These are phyloP conservation scores for Addax nasomaculatus DNA, from an alignment of 2,113 vertebrate genomes.

Conservation along the genomic window DNA sequence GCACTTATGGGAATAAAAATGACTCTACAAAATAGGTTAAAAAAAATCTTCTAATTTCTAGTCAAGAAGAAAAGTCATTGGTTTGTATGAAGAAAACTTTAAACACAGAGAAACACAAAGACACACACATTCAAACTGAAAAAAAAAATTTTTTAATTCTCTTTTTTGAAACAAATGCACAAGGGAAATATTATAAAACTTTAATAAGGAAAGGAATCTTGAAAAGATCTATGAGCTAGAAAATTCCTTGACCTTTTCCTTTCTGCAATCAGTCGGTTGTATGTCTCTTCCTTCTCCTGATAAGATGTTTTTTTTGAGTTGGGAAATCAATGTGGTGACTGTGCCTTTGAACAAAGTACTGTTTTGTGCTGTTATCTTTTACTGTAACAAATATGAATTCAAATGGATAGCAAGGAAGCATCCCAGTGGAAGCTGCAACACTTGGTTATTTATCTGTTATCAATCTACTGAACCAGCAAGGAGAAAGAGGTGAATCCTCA, in stretches of 20 bases:
- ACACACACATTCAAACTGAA: background rate
- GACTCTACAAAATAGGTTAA: background rate
- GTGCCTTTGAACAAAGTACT: conserved; percentile 33
- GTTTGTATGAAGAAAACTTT: background rate
- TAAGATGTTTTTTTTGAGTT: conserved; percentile 20
- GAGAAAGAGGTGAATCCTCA: background rate
- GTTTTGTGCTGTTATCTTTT: conserved; percentile 33
- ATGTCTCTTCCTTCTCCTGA: background rate
- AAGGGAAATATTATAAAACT: background rate
- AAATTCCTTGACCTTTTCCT: conserved; percentile 9
- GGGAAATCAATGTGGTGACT: conserved; percentile 39
- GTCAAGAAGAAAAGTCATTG: background rate
- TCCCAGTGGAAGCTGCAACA: background rate
- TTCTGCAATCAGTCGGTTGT: background rate
- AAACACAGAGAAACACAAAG: background rate
- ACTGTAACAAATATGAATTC: conserved; percentile 42
- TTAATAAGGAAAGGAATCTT: background rate
- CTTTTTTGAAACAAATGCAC: background rate
- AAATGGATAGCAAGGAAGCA: conserved; percentile 12
- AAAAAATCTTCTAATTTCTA: background rate
- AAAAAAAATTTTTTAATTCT: background rate
- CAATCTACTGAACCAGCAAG: background rate
- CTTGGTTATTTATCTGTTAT: conserved; percentile 15
- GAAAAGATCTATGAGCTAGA: background rate
- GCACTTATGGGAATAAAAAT: conserved; percentile 30